Evolutionary conservation across 2,888 invertebrate genomes (phyloP), one percentile per base, ranked within the genome.

Genomic region (Caradrina kadenii): DNA sequence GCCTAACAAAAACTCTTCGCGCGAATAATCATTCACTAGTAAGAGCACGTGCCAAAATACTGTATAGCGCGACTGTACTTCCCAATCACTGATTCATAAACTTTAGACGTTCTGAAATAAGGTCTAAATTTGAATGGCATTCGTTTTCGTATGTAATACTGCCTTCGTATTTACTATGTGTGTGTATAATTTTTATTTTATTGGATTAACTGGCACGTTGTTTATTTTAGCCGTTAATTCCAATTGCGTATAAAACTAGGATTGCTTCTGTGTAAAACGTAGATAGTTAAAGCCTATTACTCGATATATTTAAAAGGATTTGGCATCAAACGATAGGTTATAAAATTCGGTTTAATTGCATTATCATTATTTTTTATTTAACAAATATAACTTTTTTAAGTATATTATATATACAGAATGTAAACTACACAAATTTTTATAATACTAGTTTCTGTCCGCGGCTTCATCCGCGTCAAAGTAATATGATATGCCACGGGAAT

Each of bases 1-100:
- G 84, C 82, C 77, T 84, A 80, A 79, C 84, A 87, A 88, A 87
- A 86, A 81, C 82, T 80, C 73, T 79, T 69, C 71, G 71, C 73
- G 78, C 71, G 69, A 81, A 83, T 85, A 83, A 85, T 80, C 76
- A 83, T 84, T 81, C 80, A 78, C 76, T 80, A 77, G 69, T 68
- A 81, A 60, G 66, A 73, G 80, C 84, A 83, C 85, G 85, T 84
- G 84, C 85, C 82, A 84, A 84, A 84, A 83, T 73, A 71, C 76
- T 77, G 73, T 69, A 72, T 72, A 62, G 65, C 54, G 42, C 56
- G 42, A 54, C 13, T 71, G 61, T 78, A 78, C 73, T 58, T 49
- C 26, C 54, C 45, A 66, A 52, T 53, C 15, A 61, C 39, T 2
- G 1, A 42, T 26, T 17, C 31, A 6, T 50, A 45, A 58, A 26